A percentile compares a stretch with the other conserved stretches of the same genome.
Conservation (phyloP, 2,797 vertebrate species). For the Sebastes diaconus region DNA sequence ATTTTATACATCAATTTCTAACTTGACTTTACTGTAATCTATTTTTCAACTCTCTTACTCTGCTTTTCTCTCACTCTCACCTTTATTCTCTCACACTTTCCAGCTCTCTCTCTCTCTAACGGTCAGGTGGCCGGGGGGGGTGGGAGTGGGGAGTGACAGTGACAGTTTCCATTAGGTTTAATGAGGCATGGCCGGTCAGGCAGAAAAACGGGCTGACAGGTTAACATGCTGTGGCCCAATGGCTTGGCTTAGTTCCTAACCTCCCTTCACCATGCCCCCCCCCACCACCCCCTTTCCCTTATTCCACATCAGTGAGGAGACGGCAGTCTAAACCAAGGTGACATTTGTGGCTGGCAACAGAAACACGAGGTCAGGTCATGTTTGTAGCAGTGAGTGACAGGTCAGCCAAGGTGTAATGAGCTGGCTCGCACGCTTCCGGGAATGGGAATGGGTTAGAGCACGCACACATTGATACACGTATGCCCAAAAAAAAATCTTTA, state of each 20-base stretch:
- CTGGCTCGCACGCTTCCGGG: slow-evolving; percentile 1
- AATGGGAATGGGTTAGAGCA: neutral
- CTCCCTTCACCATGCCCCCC: slow-evolving; percentile 29
- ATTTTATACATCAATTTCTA: slow-evolving; percentile 17
- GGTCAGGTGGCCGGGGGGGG: slow-evolving; percentile 44
- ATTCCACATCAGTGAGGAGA: slow-evolving; percentile 44
- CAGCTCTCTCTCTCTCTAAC: slow-evolving; percentile 25
- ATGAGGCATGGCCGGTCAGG: slow-evolving; percentile 74
- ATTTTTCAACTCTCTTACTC: slow-evolving; percentile 30
- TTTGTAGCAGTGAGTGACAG: slow-evolving; percentile 54
- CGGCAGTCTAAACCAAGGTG: slow-evolving; percentile 59
- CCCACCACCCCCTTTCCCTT: neutral
- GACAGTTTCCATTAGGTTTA: slow-evolving; percentile 81
- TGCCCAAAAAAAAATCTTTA: neutral
- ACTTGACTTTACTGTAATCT: slow-evolving; percentile 33
- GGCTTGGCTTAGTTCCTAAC: slow-evolving; percentile 67
- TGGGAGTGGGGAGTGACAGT: slow-evolving; percentile 48
- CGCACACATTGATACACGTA: neutral
- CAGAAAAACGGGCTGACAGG: slow-evolving; percentile 76
- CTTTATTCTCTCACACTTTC: slow-evolving; percentile 32
- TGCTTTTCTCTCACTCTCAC: slow-evolving; percentile 1
- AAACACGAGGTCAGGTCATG: slow-evolving; percentile 62
- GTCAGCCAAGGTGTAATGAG: slow-evolving; percentile 61
- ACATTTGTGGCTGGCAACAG: slow-evolving; percentile 61
- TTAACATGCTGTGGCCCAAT: slow-evolving; percentile 76